Percentiles rank a stretch among this genome's conserved stretches.
phyloP scores from a whole-genome alignment of 2,797 vertebrate genomes.

The Peromyscus nudipes region DNA sequence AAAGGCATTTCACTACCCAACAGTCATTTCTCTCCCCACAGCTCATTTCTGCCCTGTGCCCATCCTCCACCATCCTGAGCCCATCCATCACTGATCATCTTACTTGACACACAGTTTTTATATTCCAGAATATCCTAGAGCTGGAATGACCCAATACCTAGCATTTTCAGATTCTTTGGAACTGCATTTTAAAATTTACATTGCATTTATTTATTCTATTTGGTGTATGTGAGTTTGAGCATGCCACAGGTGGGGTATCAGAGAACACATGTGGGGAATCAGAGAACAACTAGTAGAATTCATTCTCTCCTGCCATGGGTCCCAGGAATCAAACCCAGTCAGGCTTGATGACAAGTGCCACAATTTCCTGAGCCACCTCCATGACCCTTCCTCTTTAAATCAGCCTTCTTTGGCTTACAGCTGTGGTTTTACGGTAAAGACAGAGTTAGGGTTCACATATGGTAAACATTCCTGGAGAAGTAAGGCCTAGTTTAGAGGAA shows the following conservation, averaged over 20 bases:
- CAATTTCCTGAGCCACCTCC: no score
- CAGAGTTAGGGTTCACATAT: background rate
- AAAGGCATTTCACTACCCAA: background rate
- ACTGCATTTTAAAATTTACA: background rate
- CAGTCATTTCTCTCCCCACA: background rate
- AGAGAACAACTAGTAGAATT: no score
- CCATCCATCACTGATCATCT: background rate
- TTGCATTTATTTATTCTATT: background rate
- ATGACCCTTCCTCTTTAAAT: background rate
- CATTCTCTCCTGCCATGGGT: no score
- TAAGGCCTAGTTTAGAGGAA: background rate
- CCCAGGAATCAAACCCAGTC: no score
- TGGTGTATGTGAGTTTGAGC: background rate
- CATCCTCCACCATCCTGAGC: background rate
- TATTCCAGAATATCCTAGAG: background rate
- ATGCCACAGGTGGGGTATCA: no score
- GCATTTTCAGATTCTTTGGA: background rate
- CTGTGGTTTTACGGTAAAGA: background rate
- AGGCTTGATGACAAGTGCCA: no score
- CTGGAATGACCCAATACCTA: background rate
- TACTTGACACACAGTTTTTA: background rate
- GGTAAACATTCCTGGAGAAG: background rate
- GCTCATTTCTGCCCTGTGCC: background rate
- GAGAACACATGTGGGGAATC: no score
- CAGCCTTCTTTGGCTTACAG: background rate